Percentiles rank a stretch among this genome's conserved stretches.
Conservation (phyloP, 2,113 vertebrate genomes). For the Sebastes schlegelii region DNA sequence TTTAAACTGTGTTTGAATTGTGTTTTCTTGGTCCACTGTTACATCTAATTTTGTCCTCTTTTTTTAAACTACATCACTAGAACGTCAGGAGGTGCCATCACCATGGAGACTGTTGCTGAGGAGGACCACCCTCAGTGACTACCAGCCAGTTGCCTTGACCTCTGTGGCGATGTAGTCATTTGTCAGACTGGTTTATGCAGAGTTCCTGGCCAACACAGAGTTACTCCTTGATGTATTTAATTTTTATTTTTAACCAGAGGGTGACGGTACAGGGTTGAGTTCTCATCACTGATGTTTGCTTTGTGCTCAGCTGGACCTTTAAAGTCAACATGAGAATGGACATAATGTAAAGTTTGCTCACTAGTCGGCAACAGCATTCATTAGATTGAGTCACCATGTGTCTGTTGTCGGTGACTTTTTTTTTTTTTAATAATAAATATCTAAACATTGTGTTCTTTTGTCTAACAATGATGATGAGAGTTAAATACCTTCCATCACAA, state of each 20-base stretch:
- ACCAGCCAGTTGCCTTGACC: neutral
- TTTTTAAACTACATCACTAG: no score
- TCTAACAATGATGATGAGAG: neutral
- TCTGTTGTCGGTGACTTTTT: no score
- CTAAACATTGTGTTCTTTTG: neutral
- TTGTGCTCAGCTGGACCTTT: neutral
- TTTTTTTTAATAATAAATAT: neutral
- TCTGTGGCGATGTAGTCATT: neutral
- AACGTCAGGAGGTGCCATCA: no score
- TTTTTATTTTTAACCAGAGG: slow-evolving; percentile 2
- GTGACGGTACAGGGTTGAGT: neutral
- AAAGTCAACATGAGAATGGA: slow-evolving; percentile 1
- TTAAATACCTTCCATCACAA: neutral
- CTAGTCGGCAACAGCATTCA: neutral
- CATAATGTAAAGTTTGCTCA: neutral
- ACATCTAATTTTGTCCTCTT: no score
- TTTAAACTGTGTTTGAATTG: no score
- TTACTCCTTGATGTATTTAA: neutral
- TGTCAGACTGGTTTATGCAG: neutral
- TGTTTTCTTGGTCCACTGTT: no score
- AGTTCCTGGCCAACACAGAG: neutral
- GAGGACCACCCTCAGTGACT: neutral
- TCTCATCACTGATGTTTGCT: neutral
- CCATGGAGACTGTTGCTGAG: neutral
- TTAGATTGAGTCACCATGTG: neutral